Base-by-base conservation (phyloP, 2,797 vertebrate genomes). In the Pangasius sanitwongsei region DNA sequence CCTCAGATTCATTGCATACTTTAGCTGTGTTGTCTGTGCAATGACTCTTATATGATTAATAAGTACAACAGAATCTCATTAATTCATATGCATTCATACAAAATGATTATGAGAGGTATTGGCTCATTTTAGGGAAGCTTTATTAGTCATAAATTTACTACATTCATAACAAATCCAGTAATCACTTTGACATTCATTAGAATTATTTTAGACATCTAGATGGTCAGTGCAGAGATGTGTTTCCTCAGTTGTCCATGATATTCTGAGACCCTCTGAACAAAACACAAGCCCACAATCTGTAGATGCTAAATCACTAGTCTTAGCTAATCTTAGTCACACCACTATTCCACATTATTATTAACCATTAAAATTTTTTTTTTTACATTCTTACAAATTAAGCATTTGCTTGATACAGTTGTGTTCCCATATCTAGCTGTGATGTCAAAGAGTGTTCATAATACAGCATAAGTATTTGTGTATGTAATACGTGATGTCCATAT, bases 1-100 rank as follows among this genome's bases (percentile, higher is more conserved):
- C 88, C 91, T 92, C 93, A 92, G 93, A 94, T 94, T 94, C 92
- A 93, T 92, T 94, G 87, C 78, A 67, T 12, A 25, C 59, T 34
- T 84, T 37, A 63, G 61, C 28, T 2, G 37, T 16, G 75, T n/a
- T 59, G 20, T 63, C 25, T 57, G 55, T 15, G 53, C 61, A 16
- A 1, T 20, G 48, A 65, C 8, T 4, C 12, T 53, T 16, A 55
- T 55, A 2, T 41, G 80, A 61, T 44, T 15, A 41, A 8, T 63
- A 28, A 1, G 11, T 41, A 41, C 5, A 41, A 15, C 11, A 15
- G 31, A 31, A 55, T 31, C n/a, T 31, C 53, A 23, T 81, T 37
- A 23, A 34, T 82, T 82, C 23, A 37, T 28, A 23, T 25, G 23
- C 55, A 61, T 82, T 61, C 7, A 6, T 37, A 41, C 23, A 81